phyloP scores from a whole-genome alignment of 2,888 invertebrate species.

The Diachrysia chrysitis region DNA sequence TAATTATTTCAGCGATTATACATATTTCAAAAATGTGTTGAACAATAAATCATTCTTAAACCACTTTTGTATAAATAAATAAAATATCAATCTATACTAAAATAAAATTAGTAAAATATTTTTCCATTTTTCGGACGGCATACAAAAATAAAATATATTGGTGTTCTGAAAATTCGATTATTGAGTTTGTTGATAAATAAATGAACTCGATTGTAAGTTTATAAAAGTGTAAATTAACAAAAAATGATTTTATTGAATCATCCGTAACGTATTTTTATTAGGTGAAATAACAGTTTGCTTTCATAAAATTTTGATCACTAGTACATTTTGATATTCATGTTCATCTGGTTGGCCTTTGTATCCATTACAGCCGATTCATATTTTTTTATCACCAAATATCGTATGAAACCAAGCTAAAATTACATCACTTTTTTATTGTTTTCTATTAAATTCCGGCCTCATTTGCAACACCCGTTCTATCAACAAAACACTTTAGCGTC shows the following conservation, averaged over 20 bases:
- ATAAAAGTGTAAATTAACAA: neutral
- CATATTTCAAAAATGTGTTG: slow-evolving; percentile 7
- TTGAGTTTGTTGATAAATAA: slow-evolving; percentile 14
- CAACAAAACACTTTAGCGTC: slow-evolving; percentile 13
- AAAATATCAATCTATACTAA: neutral
- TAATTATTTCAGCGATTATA: neutral
- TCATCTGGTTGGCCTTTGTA: neutral
- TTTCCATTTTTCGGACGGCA: slow-evolving; percentile 15
- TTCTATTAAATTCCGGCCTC: slow-evolving; percentile 7
- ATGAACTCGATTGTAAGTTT: neutral
- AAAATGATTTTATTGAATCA: neutral
- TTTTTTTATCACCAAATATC: neutral
- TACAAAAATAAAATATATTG: slow-evolving; percentile 34
- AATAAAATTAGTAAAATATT: slow-evolving; percentile 12
- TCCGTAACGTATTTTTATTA: slow-evolving; percentile 5
- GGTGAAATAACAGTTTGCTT: neutral
- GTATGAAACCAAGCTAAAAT: slow-evolving; percentile 10
- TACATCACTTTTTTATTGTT: neutral
- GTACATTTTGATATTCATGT: neutral
- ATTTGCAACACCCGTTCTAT: slow-evolving; percentile 13
- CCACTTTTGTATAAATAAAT: neutral
- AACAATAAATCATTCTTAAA: neutral
- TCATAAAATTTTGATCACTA: neutral
- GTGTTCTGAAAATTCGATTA: slow-evolving; percentile 18
- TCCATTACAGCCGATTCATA: neutral